Evolutionary conservation across 2,888 invertebrate species (phyloP).

Genomic region (Choreutis nemorana): DNA sequence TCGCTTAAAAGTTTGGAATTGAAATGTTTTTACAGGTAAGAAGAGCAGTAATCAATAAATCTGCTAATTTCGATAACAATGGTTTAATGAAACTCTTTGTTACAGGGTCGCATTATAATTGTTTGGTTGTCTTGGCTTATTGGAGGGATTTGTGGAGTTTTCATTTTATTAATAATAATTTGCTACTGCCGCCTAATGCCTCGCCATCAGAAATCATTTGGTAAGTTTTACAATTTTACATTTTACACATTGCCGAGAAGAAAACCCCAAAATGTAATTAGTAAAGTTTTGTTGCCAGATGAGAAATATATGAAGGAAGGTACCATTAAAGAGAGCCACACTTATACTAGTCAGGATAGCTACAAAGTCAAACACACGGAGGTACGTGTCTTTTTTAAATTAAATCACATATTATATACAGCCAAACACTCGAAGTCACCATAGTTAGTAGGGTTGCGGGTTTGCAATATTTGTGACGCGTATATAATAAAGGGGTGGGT

Average conservation of each 20-base stretch:
- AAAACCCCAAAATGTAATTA: not conserved
- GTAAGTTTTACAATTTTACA: conserved; percentile 40
- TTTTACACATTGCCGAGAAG: not conserved
- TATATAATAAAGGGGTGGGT: too few relatives aligned
- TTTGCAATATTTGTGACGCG: too few relatives aligned
- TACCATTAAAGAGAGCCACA: conserved; percentile 52
- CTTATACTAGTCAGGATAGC: conserved; percentile 43
- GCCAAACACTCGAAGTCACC: too few relatives aligned
- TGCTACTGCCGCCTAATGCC: conserved; percentile 77
- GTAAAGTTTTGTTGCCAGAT: conserved; percentile 26
- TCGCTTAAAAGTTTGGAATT: conserved; percentile 42
- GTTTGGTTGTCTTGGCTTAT: conserved; percentile 65
- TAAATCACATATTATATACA: too few relatives aligned
- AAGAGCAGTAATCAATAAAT: conserved; percentile 24
- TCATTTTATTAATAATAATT: conserved; percentile 69
- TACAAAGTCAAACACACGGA: conserved; percentile 49
- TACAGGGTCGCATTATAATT: conserved; percentile 60
- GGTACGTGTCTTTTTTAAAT: too few relatives aligned
- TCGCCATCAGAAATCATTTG: conserved; percentile 72
- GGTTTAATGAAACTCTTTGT: conserved; percentile 15
- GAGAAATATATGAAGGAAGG: conserved; percentile 57
- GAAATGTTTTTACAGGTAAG: conserved; percentile 61
- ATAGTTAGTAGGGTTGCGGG: too few relatives aligned
- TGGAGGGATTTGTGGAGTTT: conserved; percentile 70
- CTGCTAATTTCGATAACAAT: conserved; percentile 11